phyloP scores from a whole-genome alignment of 2,888 invertebrate genomes.

The Diplazon laetatorius region DNA sequence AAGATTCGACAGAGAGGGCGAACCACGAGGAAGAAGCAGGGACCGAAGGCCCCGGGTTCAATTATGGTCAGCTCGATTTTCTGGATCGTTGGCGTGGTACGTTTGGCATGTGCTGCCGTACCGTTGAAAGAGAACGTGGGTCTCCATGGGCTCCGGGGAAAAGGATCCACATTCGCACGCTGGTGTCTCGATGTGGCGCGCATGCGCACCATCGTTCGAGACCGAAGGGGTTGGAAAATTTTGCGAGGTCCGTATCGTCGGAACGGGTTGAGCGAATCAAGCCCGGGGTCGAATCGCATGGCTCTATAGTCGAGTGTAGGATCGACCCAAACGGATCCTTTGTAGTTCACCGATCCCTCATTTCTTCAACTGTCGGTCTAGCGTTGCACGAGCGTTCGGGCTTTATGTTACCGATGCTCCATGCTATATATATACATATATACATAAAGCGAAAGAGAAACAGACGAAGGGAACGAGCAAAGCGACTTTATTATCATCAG shows the following conservation, averaged over 20 bases:
- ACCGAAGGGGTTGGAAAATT: no score
- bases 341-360: conserved; percentile 20
- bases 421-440: background rate
- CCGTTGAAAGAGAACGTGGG: conserved; percentile 22
- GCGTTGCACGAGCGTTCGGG: conserved; percentile 16
- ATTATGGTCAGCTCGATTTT: conserved; percentile 62
- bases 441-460: conserved; percentile 31
- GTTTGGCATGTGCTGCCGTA: conserved; percentile 52
- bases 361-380: conserved; percentile 26
- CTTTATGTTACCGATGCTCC: conserved; percentile 35
- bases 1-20: conserved; percentile 46
- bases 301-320: conserved; percentile 22
- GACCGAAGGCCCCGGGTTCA: conserved; percentile 45
- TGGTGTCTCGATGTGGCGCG: no score
- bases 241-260: conserved; percentile 15
- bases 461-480: conserved; percentile 30
- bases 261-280: conserved; percentile 26
- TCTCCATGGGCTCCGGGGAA: no score
- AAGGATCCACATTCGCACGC: no score
- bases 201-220: no score
- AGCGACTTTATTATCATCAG: conserved; percentile 47
- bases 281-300: conserved; percentile 45
- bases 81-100: conserved; percentile 55
- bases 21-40: conserved; percentile 17
- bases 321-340: conserved; percentile 36